Evolutionary conservation across 2,113 vertebrate species (phyloP), one percentile per base, ranked within the genome.

Genomic region (Laterallus jamaicensis): DNA sequence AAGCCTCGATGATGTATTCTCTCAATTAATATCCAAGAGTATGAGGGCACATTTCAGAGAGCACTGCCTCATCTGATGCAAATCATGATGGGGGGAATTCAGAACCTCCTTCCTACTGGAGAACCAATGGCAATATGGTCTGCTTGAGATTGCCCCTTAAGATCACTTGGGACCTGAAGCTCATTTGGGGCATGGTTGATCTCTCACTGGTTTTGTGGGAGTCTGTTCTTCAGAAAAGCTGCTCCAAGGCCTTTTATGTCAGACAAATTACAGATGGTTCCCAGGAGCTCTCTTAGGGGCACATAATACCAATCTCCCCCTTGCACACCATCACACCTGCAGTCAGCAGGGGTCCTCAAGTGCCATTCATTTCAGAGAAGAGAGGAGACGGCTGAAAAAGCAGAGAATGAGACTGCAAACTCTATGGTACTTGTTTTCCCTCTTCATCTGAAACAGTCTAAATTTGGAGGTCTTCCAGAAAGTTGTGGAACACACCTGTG

Each of bases 1-100:
- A 92, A 93, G 54, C 66, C 82, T 90, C 0, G 0, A 66, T 92
- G 88, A 93, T 90, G 62, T 59, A 90, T 94, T 89, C 52, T 71
- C 56, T 93, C 86, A 91, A 88, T 95, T 92, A 90, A 88, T 81
- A 69, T 78, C 76, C 73, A 78, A 35, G 42, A 71, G 52, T 64
- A 70, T 56, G 58, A 90, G 60, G 81, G 63, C 47, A 85, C 47
- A 89, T 93, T 96, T 77, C 75, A 77, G 68, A 71, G 18, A 93
- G 49, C 24, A n/a, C 0, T 76, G 50, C 66, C 29, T 86, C 44
- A 64, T 83, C 78, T 58, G 49, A 71, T 40, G 76, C 73, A 75
- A 63, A 87, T 42, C 86, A 70, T 14, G 39, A 40, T 0, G 3
- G 39, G 18, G 26, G 18, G 70, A 88, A 74, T 62, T 95, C 82